phyloP scores from a whole-genome alignment of 2,888 invertebrate species.

The Drosophila birchii region DNA sequence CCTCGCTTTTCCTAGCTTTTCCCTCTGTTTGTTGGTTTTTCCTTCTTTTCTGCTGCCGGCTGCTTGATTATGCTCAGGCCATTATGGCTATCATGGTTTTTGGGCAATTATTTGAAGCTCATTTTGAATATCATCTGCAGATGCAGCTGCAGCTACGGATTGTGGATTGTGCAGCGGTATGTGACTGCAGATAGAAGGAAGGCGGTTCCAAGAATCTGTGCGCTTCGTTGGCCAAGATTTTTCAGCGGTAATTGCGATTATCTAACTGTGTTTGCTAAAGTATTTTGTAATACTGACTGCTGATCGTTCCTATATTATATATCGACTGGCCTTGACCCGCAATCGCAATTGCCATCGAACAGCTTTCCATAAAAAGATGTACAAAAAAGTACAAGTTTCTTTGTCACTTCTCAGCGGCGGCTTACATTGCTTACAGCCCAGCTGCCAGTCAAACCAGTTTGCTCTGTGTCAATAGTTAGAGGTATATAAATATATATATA shows the following conservation, averaged over 20 bases:
- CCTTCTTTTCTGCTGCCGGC: neutral
- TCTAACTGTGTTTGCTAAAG: constrained; percentile 32
- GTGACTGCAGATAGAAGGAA: constrained; percentile 54
- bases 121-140: constrained; percentile 59
- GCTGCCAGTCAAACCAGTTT: constrained; percentile 48
- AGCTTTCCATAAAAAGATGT: constrained; percentile 44
- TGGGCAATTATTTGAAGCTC: constrained; percentile 73
- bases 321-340: constrained; percentile 64
- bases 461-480: constrained; percentile 24
- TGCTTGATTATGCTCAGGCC: constrained; percentile 44
- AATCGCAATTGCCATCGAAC: constrained; percentile 49
- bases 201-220: constrained; percentile 43
- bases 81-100: constrained; percentile 60
- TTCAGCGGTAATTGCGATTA: constrained; percentile 28
- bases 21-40: constrained; percentile 1
- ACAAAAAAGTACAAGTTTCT: constrained; percentile 47
- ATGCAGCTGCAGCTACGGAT: constrained; percentile 41
- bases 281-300: constrained; percentile 18
- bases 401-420: constrained; percentile 38
- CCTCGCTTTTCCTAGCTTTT: constrained; percentile 17
- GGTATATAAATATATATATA: constrained; percentile 3
- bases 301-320: constrained; percentile 1
- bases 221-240: constrained; percentile 34
- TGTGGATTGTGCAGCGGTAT: constrained; percentile 62
- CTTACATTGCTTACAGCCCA: constrained; percentile 30